phyloP scores from a whole-genome alignment of 2,888 invertebrate species.

The Nomada fabriciana region DNA sequence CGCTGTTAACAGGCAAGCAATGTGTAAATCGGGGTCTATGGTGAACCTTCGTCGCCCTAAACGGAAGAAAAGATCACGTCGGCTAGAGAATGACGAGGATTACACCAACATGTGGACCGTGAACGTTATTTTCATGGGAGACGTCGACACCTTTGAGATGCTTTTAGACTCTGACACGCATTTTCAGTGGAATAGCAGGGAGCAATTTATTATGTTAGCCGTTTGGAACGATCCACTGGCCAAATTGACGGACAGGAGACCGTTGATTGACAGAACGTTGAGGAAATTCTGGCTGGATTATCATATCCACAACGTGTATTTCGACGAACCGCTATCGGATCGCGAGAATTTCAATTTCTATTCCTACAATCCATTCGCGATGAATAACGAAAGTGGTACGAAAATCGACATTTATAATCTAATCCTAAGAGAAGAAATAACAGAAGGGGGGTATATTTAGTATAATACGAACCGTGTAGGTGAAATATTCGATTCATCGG shows the following conservation, averaged over 20 bases:
- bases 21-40: neutral
- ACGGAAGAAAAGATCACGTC: neutral
- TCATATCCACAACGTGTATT: slow-evolving; percentile 64
- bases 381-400: slow-evolving; percentile 28
- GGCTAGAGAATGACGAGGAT: neutral
- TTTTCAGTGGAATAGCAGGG: slow-evolving; percentile 48
- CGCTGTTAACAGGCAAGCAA: neutral
- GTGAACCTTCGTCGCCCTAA: neutral
- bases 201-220: slow-evolving; percentile 64
- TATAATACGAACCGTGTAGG: too few relatives aligned
- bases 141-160: slow-evolving; percentile 35
- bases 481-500: too few relatives aligned
- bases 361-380: slow-evolving; percentile 69
- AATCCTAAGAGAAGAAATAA: neutral
- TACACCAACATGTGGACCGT: slow-evolving; percentile 38
- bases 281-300: slow-evolving; percentile 62
- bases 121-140: slow-evolving; percentile 43
- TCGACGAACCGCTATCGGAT: slow-evolving; percentile 49
- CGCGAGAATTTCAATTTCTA: slow-evolving; percentile 17
- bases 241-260: neutral
- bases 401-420: neutral
- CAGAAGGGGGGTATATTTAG: too few relatives aligned
- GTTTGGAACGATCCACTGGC: slow-evolving; percentile 27
- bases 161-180: slow-evolving; percentile 31
- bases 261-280: slow-evolving; percentile 42